Evolutionary conservation across 1,140 invertebrate genomes (phyloP).

Genomic region (Grapholita molesta): DNA sequence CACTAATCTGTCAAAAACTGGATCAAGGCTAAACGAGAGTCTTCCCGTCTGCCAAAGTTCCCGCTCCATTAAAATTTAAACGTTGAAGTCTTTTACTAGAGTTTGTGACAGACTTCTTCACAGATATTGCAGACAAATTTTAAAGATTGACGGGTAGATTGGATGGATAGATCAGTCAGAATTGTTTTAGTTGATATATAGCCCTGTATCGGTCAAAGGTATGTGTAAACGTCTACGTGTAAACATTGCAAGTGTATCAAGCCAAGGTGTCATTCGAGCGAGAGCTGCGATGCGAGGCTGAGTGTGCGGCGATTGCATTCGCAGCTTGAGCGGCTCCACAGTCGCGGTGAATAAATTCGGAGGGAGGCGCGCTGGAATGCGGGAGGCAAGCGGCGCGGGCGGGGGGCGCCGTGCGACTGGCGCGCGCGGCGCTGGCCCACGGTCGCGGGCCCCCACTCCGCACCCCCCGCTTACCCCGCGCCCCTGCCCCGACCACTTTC

Average conservation of each 20-base stretch:
- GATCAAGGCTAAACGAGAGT: slow-evolving; percentile 6
- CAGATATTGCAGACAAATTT: neutral
- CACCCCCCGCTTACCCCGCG: neutral
- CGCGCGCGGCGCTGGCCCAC: slow-evolving; percentile 72
- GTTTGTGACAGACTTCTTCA: neutral
- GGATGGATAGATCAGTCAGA: neutral
- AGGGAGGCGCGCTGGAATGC: slow-evolving; percentile 73
- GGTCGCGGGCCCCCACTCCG: slow-evolving; percentile 54
- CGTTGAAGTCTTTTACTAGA: neutral
- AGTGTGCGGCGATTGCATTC: slow-evolving; percentile 6
- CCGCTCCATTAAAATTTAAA: neutral
- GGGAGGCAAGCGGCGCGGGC: slow-evolving; percentile 51
- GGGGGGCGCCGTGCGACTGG: slow-evolving; percentile 71
- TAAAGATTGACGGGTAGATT: neutral
- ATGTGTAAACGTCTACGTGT: neutral
- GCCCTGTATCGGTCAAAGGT: neutral
- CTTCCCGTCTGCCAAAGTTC: neutral
- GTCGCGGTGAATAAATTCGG: slow-evolving; percentile 65
- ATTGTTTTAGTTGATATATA: neutral
- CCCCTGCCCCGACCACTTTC: slow-evolving; percentile 60
- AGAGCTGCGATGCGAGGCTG: neutral
- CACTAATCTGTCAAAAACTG: slow-evolving; percentile 8
- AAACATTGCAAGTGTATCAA: slow-evolving; percentile 3
- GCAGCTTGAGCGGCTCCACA: slow-evolving; percentile 2
- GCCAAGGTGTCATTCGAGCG: slow-evolving; percentile 6